Evolutionary conservation across 92 coral and sea anemone genomes (phyloP).

Genomic region (Isaurus tuberculatus): DNA sequence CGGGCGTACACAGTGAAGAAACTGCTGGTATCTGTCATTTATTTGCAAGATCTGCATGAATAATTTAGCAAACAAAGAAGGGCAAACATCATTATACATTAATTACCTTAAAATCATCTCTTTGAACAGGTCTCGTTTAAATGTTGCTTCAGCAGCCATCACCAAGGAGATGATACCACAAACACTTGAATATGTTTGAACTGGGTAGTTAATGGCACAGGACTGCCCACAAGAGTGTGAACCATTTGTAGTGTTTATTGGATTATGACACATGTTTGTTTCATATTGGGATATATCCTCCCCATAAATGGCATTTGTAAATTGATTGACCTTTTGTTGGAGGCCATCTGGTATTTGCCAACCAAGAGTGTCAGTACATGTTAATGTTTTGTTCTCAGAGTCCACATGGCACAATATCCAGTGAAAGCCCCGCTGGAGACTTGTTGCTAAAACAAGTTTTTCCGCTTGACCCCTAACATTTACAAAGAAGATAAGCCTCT

Average conservation of each 20-base stretch:
- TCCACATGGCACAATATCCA: conserved; percentile 19
- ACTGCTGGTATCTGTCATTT: too few species aligned
- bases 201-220: not conserved
- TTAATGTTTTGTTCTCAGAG: not conserved
- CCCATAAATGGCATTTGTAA: not conserved
- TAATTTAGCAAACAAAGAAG: too few species aligned
- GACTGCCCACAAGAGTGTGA: not conserved
- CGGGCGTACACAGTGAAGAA: too few species aligned
- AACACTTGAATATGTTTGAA: not conserved
- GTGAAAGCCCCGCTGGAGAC: not conserved
- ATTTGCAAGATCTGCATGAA: too few species aligned
- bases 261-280: not conserved
- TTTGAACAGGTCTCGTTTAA: not conserved
- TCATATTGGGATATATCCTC: not conserved
- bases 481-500: conserved; percentile 7
- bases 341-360: not conserved
- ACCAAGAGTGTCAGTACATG: not conserved
- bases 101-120: not conserved
- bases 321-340: not conserved
- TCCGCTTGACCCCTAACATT: not conserved
- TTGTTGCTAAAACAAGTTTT: not conserved
- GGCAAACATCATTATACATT: too few species aligned
- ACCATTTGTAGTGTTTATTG: not conserved
- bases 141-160: not conserved
- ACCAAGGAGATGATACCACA: not conserved